Evolutionary conservation across 2,888 invertebrate species (phyloP).

Genomic region (Pelosia muscerda): DNA sequence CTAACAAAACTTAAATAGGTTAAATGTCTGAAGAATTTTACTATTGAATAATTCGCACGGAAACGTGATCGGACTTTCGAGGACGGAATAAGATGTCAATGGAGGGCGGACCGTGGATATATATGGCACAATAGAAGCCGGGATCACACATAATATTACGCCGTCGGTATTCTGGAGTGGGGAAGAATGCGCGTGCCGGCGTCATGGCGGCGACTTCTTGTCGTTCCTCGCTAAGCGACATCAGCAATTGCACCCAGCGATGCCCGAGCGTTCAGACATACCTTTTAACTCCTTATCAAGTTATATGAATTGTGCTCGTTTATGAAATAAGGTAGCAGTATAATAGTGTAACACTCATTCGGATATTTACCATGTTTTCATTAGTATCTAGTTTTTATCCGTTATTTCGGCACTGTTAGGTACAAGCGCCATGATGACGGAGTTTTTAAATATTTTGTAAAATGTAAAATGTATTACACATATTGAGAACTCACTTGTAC

Average conservation of each 20-base stretch:
- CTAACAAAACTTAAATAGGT: conserved; percentile 39
- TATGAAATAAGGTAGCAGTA: no score
- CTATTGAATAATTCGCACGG: conserved; percentile 54
- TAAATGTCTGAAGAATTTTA: conserved; percentile 48
- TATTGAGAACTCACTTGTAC: no score
- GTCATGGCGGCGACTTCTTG: conserved; percentile 70
- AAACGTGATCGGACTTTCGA: conserved; percentile 73
- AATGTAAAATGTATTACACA: no score
- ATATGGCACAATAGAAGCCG: conserved; percentile 75
- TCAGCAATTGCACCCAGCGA: conserved; percentile 36
- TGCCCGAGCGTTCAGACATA: conserved; percentile 7
- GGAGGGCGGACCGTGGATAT: conserved; percentile 63
- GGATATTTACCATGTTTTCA: no score
- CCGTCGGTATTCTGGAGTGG: conserved; percentile 81
- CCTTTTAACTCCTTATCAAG: background rate
- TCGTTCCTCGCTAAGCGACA: conserved; percentile 64
- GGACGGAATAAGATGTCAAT: conserved; percentile 72
- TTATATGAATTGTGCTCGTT: background rate
- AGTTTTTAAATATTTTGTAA: no score
- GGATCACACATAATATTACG: conserved; percentile 85
- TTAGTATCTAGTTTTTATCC: no score
- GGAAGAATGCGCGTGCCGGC: conserved; percentile 81
- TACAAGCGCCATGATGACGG: no score
- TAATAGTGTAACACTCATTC: no score
- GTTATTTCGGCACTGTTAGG: no score